Evolutionary conservation across 2,113 vertebrate species (phyloP), one percentile per base, ranked within the genome.

Genomic region (Corythaixoides concolor): DNA sequence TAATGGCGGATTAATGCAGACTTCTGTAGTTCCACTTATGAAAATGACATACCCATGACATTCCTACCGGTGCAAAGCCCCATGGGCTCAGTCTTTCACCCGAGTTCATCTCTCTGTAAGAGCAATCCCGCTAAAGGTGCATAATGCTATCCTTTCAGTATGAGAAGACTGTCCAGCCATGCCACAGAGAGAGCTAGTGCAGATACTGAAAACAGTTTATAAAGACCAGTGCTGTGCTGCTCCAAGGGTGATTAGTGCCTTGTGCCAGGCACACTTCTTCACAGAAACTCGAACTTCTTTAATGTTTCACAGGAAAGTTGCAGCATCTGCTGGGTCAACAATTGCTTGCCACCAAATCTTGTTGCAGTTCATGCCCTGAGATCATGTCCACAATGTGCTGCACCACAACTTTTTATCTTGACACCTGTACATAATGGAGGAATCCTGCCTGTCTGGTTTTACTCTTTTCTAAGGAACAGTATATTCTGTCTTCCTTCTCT

Each of bases 381-480:
- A 72, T 50, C 20, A 12, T 43, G 23, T 32, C 20, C 5, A 1
- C 15, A 53, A 26, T 21, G 3, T 58, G 45, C 17, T 20, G 12
- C 15, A 55, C 58, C 32, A 62, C 74, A 88, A 59, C 3, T 11
- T 85, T 75, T 85, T 22, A 50, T 78, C 20, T 28, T 73, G 18
- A 32, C 8, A 63, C 11, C 20, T 35, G 2, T 17, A 60, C 39
- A 47, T 69, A 89, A 93, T 60, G 79, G 37, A 90, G 39, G 47
- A 88, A 60, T 81, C 91, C 72, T 89, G 84, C 90, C 64, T 91
- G 52, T 89, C 96, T 79, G 47, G 86, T 91, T 97, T 87, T 80
- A 41, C 24, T 76, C 19, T 88, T 47, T 95, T 33, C 45, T 76
- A 79, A 93, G 28, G 24, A 62, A 75, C 68, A 79, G 73, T 43